Conservation (phyloP, 2,113 vertebrate genomes). For the Casuarius casuarius region DNA sequence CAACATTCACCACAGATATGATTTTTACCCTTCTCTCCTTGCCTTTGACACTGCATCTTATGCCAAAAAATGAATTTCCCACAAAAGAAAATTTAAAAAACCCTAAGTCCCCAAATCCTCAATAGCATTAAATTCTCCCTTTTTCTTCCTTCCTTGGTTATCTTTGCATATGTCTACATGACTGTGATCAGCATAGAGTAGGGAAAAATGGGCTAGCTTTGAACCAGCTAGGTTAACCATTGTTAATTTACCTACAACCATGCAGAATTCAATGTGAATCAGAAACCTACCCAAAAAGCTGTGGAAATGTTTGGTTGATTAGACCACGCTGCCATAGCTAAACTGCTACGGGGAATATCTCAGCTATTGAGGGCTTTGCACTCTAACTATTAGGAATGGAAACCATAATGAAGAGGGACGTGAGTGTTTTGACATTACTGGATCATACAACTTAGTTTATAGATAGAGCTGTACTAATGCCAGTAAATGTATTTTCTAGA, state of each 20-base stretch:
- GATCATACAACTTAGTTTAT: not conserved
- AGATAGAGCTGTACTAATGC: not conserved
- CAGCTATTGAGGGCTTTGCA: not conserved
- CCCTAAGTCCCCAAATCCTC: not conserved
- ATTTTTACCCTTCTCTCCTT: not conserved
- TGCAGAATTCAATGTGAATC: not conserved
- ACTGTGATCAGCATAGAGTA: accelerated
- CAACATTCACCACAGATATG: not conserved
- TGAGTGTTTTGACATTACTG: not conserved
- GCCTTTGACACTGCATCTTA: not conserved
- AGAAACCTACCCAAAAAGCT: not conserved
- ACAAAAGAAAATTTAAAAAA: not conserved
- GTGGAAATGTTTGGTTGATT: not conserved
- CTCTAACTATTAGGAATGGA: not conserved
- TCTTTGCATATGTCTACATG: not conserved
- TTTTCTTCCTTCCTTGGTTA: not conserved
- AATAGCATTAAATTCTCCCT: not conserved
- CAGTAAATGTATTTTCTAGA: not conserved
- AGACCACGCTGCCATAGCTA: not conserved
- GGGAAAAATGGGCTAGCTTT: not conserved
- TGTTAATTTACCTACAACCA: not conserved
- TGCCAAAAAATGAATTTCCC: not conserved
- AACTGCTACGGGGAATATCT: not conserved
- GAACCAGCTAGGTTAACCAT: not conserved
- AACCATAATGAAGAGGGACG: not conserved